phyloP scores from a whole-genome alignment of 2,888 invertebrate species.

The Platycnemis pennipes region DNA sequence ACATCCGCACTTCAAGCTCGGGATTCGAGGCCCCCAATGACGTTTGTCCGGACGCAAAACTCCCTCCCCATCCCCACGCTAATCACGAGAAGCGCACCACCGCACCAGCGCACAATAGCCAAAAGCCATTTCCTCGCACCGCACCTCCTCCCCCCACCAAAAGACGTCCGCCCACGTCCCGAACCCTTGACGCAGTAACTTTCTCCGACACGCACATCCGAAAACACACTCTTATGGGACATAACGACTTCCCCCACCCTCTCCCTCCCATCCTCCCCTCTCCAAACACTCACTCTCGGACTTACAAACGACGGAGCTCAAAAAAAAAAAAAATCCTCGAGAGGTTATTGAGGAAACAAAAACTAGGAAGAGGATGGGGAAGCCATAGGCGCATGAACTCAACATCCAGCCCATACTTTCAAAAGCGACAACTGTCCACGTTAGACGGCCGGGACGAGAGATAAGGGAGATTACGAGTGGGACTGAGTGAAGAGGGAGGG shows the following conservation, averaged over 20 bases:
- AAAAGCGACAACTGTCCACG: not conserved
- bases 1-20: not conserved
- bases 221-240: not conserved
- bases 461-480: slow-evolving; percentile 3
- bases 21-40: not conserved
- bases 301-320: not conserved
- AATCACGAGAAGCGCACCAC: not conserved
- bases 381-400: not conserved
- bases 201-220: not conserved
- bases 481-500: not conserved
- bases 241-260: not conserved
- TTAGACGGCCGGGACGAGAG: not conserved
- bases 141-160: not conserved
- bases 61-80: not conserved
- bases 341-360: not conserved
- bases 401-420: not conserved
- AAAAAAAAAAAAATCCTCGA: not conserved
- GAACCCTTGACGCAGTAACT: not conserved
- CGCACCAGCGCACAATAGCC: not conserved
- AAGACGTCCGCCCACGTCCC: not conserved
- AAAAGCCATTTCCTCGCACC: not conserved
- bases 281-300: not conserved
- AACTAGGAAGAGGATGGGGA: not conserved
- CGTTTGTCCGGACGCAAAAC: not conserved
- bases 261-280: not conserved